Evolutionary conservation across 2,113 vertebrate species (phyloP).

Genomic region (Ondatra zibethicus): DNA sequence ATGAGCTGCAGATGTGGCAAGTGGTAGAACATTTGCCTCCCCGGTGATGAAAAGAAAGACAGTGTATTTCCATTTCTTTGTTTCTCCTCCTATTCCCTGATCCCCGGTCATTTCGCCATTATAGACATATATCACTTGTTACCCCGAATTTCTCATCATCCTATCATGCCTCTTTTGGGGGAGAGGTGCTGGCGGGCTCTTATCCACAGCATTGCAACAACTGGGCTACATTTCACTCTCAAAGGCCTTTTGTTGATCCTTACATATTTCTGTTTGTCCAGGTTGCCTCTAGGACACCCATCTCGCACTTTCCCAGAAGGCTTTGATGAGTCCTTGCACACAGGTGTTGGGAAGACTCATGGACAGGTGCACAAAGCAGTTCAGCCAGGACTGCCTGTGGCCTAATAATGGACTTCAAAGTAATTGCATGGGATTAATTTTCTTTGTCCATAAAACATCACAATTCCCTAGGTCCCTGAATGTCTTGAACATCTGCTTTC

Average conservation of each 20-base stretch:
- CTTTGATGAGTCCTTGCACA: not conserved
- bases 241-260: not conserved
- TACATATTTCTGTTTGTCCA: not conserved
- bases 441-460: not conserved
- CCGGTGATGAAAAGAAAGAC: not conserved
- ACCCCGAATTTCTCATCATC: slow-evolving; percentile 17
- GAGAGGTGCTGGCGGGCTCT: not conserved
- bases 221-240: not conserved
- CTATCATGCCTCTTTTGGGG: not conserved
- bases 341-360: not conserved
- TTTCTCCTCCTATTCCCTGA: not conserved
- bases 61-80: not conserved
- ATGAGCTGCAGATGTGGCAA: not conserved
- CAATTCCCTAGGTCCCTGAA: not conserved
- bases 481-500: not conserved
- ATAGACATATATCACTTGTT: not conserved
- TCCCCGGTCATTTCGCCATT: not conserved
- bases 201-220: not conserved
- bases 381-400: not conserved
- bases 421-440: not conserved
- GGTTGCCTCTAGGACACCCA: not conserved
- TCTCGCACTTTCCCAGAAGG: not conserved
- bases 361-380: not conserved
- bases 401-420: not conserved
- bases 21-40: not conserved